These are phyloP conservation scores for Bubalus kerabau DNA, from an alignment of 2,113 vertebrate species.

Conservation along the genomic window DNA sequence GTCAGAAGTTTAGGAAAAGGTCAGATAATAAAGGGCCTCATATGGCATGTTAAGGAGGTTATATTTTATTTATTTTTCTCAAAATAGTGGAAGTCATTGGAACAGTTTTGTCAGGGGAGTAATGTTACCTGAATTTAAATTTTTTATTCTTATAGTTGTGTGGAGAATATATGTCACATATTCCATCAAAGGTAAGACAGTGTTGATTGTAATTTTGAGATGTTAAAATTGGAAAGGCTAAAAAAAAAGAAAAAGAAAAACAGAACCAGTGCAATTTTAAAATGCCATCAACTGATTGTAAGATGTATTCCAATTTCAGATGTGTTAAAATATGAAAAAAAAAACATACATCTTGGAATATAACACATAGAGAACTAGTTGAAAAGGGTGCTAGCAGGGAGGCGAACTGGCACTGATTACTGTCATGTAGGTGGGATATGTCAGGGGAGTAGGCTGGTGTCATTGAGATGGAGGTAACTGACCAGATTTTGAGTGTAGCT, in stretches of 20 bases:
- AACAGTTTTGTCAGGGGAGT: neutral
- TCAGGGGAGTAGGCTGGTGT: rapidly evolving
- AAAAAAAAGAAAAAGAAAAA: neutral
- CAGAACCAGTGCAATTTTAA: neutral
- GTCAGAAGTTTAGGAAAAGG: neutral
- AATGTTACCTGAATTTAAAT: neutral
- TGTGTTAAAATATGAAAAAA: neutral
- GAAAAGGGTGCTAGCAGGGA: too few species aligned
- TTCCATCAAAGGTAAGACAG: neutral
- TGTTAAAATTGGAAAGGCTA: neutral
- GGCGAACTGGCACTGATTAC: rapidly evolving
- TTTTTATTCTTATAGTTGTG: neutral
- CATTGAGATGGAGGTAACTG: rapidly evolving
- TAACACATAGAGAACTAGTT: neutral
- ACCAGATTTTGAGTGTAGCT: rapidly evolving
- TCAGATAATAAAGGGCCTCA: neutral
- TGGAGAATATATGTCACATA: neutral
- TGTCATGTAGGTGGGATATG: rapidly evolving
- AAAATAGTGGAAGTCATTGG: neutral
- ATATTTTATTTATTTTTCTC: neutral
- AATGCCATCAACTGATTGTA: neutral
- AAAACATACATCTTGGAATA: neutral
- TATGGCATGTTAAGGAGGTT: neutral
- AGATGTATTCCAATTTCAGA: neutral
- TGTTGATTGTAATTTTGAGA: conserved; percentile 19